Base-by-base conservation (phyloP, 2,888 invertebrate species). In the Polymixis lichenea region DNA sequence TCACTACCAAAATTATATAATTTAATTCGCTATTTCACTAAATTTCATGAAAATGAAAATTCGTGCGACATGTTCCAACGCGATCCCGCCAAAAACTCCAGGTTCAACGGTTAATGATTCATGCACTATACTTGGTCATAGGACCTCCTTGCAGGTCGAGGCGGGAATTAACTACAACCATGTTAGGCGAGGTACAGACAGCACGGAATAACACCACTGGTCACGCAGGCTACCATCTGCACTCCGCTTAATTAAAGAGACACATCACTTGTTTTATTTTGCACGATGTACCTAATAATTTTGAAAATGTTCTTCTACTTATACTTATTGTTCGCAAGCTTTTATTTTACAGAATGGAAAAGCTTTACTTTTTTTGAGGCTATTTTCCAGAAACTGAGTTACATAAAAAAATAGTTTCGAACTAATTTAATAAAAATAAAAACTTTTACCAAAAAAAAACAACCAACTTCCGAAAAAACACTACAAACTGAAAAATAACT, bases 61-160 rank as follows among this genome's bases (percentile, higher is more conserved):
- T n/a, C n/a, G n/a, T n/a, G n/a, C n/a, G n/a, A n/a, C n/a, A n/a
- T n/a, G n/a, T n/a, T n/a, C n/a, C n/a, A n/a, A n/a, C n/a, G n/a
- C n/a, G n/a, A n/a, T n/a, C n/a, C n/a, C n/a, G n/a, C n/a, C n/a
- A n/a, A n/a, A n/a, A n/a, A n/a, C n/a, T n/a, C n/a, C n/a, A n/a
- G n/a, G n/a, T n/a, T 74, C 80, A 85, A 60, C 58, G 22, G 64
- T 75, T 83, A 82, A 85, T 83, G 83, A 85, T 78, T 85, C 85
- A 85, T 83, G 43, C 58, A 62, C 76, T 80, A 7, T 72, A 86
- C 56, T 82, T 86, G 86, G 86, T 69, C 77, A 80, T 72, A 55
- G 67, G 70, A 75, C 72, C 84, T 74, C 81, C 67, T 58, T 28
- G 66, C 71, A 64, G 72, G 78, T 75, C 74, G 79, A 43, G 64